Evolutionary conservation across 2,113 vertebrate genomes (phyloP), one percentile per base, ranked within the genome.

Genomic region (Shinisaurus crocodilurus): DNA sequence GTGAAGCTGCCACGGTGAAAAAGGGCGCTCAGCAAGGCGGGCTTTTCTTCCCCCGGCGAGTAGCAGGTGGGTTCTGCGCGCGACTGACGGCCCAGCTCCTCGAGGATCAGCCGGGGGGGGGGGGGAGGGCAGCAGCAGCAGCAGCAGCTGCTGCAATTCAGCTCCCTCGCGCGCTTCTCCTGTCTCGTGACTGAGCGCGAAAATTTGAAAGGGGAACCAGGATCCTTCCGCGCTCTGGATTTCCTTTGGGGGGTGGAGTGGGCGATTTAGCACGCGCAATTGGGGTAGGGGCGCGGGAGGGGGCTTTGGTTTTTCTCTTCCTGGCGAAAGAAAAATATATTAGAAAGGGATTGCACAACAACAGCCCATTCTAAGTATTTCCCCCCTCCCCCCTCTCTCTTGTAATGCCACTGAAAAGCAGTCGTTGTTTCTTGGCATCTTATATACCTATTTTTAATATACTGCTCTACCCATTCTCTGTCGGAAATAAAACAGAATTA

Each of bases 251-350:
- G 9, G n/a, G 5, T 1, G 1, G 67, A 10, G 16, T 1, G 23
- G 34, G 60, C 10, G 27, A 6, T 0, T 32, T 57, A 1, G 20
- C 48, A 4, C 18, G 45, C 0, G 0, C 3, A 3, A 1, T 13
- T 0, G n/a, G n/a, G n/a, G n/a, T n/a, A n/a, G n/a, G n/a, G n/a
- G n/a, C n/a, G n/a, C n/a, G n/a, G n/a, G n/a, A n/a, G n/a, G n/a
- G n/a, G n/a, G n/a, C n/a, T n/a, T n/a, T n/a, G n/a, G n/a, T n/a
- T n/a, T n/a, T n/a, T n/a, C n/a, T n/a, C n/a, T n/a, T n/a, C n/a
- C n/a, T n/a, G n/a, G n/a, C n/a, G n/a, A 54, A 48, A 48, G 48
- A 54, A 10, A 54, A 54, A 54, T 5, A 5, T 13, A n/a, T 37
- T n/a, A n/a, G n/a, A 40, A 57, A 57, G 34, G 16, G 32, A n/a